These are phyloP conservation scores for Eptesicus fuscus DNA, from an alignment of 2,113 vertebrate species.

Conservation along the genomic window DNA sequence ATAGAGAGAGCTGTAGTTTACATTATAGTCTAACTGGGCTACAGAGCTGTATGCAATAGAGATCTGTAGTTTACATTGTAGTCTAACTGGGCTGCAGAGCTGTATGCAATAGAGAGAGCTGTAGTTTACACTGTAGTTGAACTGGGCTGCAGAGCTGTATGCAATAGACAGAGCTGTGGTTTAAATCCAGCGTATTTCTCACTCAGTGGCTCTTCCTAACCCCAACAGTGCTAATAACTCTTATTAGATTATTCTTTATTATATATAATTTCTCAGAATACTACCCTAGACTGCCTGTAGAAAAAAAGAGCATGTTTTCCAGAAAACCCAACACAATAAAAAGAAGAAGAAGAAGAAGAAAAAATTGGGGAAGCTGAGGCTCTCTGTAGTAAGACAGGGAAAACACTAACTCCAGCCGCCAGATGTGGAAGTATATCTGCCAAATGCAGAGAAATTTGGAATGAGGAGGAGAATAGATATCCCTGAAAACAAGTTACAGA, in stretches of 20 bases:
- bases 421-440: neutral
- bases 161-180: neutral
- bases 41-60: no score
- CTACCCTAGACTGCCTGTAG: neutral
- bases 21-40: no score
- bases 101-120: neutral
- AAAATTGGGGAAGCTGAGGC: neutral
- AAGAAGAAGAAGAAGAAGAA: neutral
- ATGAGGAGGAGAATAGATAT: neutral
- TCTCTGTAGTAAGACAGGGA: neutral
- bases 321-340: neutral
- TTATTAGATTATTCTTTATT: conserved; percentile 22
- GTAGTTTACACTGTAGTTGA: neutral
- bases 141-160: neutral
- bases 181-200: neutral
- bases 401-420: neutral
- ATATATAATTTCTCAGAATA: neutral
- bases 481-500: neutral
- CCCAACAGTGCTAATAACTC: neutral
- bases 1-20: no score
- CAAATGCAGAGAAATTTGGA: neutral
- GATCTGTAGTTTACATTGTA: no score
- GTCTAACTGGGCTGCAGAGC: neutral
- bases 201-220: neutral
- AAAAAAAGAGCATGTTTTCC: neutral